Evolutionary conservation across 2,797 vertebrate genomes (phyloP).

Genomic region (Lithobates pipiens): DNA sequence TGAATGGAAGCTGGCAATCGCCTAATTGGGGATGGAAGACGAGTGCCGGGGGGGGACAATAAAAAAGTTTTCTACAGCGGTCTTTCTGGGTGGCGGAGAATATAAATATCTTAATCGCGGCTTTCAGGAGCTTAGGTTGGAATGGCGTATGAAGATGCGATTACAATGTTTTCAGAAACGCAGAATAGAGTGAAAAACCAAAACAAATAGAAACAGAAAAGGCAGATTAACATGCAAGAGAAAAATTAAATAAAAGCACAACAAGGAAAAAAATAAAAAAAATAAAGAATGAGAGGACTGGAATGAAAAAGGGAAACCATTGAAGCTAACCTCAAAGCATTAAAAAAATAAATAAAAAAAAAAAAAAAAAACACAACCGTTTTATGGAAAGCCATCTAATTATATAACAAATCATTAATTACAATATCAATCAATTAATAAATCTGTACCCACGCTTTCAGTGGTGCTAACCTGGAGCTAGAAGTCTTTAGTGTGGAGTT

Average conservation of each 20-base stretch:
- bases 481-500: no score
- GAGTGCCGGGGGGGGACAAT: background rate
- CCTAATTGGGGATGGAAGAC: constrained; percentile 3
- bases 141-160: background rate
- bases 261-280: no score
- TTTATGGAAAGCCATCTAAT: no score
- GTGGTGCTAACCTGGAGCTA: no score
- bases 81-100: background rate
- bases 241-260: background rate
- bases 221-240: background rate
- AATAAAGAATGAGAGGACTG: no score
- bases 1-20: constrained; percentile 30
- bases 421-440: no score
- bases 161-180: constrained; percentile 1
- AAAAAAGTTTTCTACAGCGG: background rate
- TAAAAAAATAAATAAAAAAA: no score
- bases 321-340: no score
- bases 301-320: no score
- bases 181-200: background rate
- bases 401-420: no score
- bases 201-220: background rate
- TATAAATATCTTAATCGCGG: constrained; percentile 16
- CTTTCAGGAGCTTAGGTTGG: background rate
- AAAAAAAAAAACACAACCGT: no score
- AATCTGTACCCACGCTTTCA: no score